Base-by-base conservation (phyloP, 1,140 invertebrate species). In the Papilio polyxenes region DNA sequence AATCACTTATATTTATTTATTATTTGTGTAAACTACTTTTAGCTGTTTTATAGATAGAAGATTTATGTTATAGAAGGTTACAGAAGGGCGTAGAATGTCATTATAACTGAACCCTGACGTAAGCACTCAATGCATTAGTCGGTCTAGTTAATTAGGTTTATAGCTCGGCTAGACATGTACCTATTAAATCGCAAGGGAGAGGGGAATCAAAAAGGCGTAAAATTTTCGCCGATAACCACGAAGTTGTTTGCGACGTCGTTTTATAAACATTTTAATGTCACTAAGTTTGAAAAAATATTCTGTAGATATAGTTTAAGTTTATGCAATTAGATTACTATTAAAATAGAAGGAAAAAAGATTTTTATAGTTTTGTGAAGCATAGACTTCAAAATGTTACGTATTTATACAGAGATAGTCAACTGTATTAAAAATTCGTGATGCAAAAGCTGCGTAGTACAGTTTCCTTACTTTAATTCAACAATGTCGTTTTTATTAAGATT, bases 61-160 rank as follows among this genome's bases (percentile, higher is more conserved):
- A 44, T 44, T 6, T 6, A 44, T 4, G 7, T 13, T 23, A 65
- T 65, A 65, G 9, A 65, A 3, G 10, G 23, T 65, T 65, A 31
- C 62, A 20, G 56, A 20, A 59, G 56, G 65, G 23, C 31, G 31
- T 72, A 72, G 65, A 72, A 72, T 72, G 65, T 72, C 65, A 72
- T 5, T 69, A 65, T 40, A 37, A 69, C 65, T 8, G 9, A 69
- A 11, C 65, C 31, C 40, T 3, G 65, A 37, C 23, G 65, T 72
- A 72, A 72, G 65, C 65, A 72, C 65, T 72, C 65, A 72, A 72
- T 72, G 65, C 65, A 72, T 72, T 72, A 72, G 3, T 72, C 65
- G 65, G 65, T 40, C 62, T 65, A 72, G 65, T 72, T 72, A 72
- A 72, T 72, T 72, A 72, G 65, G 23, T 72, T 72, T 72, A 72